Evolutionary conservation across 2,113 vertebrate genomes (phyloP), one percentile per base, ranked within the genome.

Genomic region (Caloenas nicobarica): DNA sequence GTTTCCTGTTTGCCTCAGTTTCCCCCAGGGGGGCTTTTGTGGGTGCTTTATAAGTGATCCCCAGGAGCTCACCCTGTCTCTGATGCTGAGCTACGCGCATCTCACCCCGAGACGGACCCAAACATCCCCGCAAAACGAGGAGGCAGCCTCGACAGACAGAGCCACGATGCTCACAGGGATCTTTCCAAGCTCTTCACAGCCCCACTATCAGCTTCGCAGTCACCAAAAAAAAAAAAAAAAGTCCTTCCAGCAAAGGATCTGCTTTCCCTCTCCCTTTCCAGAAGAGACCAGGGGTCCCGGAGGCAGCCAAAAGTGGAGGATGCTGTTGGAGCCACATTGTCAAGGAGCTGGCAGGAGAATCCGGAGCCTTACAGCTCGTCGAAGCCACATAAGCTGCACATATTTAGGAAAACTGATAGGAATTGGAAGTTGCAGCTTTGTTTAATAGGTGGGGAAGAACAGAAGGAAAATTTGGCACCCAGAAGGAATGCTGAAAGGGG

Each of bases 361-460:
- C 60, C n/a, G 95, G 65, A 94, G 95, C 96, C 90, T 91, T 96
- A 86, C 95, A 91, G 93, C 93, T 96, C 90, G 19, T 50, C 6
- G 51, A 88, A 96, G 94, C 90, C 95, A 96, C 93, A 96, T 96
- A 96, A 95, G 96, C 91, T 96, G 96, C 95, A 95, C 90, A 97
- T 91, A 97, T 96, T 97, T 94, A 96, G 92, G 93, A 94, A 95
- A 96, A 96, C 92, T 91, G 95, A 96, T 95, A 95, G 94, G 93
- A 96, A 97, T 97, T 97, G 95, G 95, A 97, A 96, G 95, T 97
- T 97, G 96, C 95, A 96, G 95, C 94, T 97, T 96, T 96, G 96
- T 96, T 96, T 97, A 96, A 96, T 96, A 97, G 96, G 96, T 96
- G 92, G 92, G 53, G 93, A 96, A 92, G 96, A 95, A 95, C 95